Evolutionary conservation across 2,888 invertebrate genomes (phyloP).

Genomic region (Lypha dubia): DNA sequence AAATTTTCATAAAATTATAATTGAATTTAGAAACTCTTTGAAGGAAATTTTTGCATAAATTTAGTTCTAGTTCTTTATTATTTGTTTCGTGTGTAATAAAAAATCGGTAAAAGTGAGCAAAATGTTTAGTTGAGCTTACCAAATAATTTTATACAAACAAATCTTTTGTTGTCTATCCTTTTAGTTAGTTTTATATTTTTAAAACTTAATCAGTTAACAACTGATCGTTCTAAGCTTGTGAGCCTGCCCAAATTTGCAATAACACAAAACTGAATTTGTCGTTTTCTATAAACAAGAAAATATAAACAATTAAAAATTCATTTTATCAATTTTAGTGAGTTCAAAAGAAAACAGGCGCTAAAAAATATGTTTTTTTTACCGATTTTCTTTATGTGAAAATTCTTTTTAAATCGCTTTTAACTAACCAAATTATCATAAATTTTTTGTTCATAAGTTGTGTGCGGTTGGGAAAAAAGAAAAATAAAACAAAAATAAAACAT

Average conservation of each 20-base stretch:
- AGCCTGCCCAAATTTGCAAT: no score
- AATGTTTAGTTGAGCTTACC: neutral
- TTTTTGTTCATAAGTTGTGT: conserved; percentile 14
- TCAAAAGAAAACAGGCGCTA: neutral
- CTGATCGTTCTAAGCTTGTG: no score
- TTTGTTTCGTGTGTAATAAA: no score
- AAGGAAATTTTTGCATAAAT: no score
- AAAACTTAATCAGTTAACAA: no score
- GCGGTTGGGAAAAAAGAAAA: conserved; percentile 30
- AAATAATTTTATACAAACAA: neutral
- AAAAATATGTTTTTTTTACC: no score
- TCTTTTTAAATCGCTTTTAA: neutral
- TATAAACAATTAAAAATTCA: neutral
- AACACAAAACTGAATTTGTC: neutral
- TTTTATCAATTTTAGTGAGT: neutral
- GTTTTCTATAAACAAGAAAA: neutral
- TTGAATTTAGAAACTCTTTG: no score
- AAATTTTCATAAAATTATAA: no score
- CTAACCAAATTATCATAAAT: conserved; percentile 13
- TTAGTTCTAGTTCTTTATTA: no score
- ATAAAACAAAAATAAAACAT: conserved; percentile 6
- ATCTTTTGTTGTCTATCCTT: neutral
- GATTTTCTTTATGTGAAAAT: neutral
- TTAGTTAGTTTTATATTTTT: no score
- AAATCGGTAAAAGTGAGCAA: neutral